Evolutionary conservation across 2,888 invertebrate species (phyloP), one percentile per base, ranked within the genome.

Genomic region (Ecliptopera silaceata): DNA sequence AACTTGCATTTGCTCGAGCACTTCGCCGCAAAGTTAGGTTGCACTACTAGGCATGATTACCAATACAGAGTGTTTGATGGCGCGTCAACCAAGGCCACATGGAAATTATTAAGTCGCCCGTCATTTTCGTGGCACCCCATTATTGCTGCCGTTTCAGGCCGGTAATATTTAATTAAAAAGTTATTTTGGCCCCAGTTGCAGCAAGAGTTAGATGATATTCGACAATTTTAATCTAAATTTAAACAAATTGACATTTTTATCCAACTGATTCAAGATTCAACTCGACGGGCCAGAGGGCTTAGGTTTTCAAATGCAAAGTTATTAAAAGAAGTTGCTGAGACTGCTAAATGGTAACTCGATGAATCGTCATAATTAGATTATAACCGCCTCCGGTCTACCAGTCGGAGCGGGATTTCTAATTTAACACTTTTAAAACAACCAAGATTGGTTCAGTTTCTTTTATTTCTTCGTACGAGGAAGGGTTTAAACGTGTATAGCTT

Each of bases 111-210:
- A 83, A 86, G 80, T 86, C 80, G 71, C 72, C 74, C 69, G 75
- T 81, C 73, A 77, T 74, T 77, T 77, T 74, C 75, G 75, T 80
- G 84, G 82, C 83, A 82, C 77, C 78, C 77, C 79, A 73, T 80
- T 81, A 86, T 83, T 84, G 82, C 82, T 80, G 80, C 82, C 82
- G 78, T 82, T 87, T 83, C 76, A 77, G 77, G 72, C 80, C 85
- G 82, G 86, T 88, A 86, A 87, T 86, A 82, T 84, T 87, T 87
- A 87, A 86, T 88, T 86, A 87, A 87, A 88, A 88, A 87, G 85
- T 87, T 88, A 82, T 83, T 84, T 83, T 77, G 31, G 31, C 29
- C 39, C 17, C 29, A 26, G n/a, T 12, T 18, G 11, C 39, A 39
- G 31, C 18, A 11, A 48, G 39, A 39, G 4, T 44, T 46, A 12